These are phyloP conservation scores for Acanthis flammea DNA, from an alignment of 2,797 vertebrate genomes.

Conservation along the genomic window DNA sequence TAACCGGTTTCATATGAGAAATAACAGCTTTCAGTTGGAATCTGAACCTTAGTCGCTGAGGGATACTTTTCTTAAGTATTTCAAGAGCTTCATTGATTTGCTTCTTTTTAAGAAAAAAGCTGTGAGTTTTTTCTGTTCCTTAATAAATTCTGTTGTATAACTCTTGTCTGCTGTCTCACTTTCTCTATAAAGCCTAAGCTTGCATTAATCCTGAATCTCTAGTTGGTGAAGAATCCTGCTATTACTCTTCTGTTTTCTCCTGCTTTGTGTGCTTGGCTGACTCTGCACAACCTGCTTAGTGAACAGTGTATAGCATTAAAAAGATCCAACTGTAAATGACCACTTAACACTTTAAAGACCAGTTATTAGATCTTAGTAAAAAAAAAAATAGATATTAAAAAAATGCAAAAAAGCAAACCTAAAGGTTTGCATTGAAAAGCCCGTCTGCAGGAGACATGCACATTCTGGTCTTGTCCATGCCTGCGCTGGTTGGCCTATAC, in stretches of 20 bases:
- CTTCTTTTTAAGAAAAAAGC: slow-evolving; percentile 21
- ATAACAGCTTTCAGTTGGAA: background rate
- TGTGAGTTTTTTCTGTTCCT: slow-evolving; percentile 31
- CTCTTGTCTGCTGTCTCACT: slow-evolving; percentile 25
- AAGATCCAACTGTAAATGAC: background rate
- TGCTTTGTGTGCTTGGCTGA: slow-evolving; percentile 64
- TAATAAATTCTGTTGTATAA: slow-evolving; percentile 16
- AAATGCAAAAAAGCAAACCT: background rate
- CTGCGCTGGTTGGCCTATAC: background rate
- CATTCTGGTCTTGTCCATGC: background rate
- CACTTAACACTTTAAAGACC: background rate
- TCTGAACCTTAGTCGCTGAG: slow-evolving; percentile 29
- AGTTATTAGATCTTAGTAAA: background rate
- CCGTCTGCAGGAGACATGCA: background rate
- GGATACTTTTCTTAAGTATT: slow-evolving; percentile 23
- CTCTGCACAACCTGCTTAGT: background rate
- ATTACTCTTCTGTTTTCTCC: slow-evolving; percentile 9
- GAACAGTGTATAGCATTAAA: background rate
- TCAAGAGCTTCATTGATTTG: slow-evolving; percentile 55
- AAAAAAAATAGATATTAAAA: fast-evolving
- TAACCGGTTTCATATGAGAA: background rate
- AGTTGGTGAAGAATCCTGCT: slow-evolving; percentile 28
- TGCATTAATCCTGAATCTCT: slow-evolving; percentile 30
- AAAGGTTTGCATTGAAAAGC: background rate
- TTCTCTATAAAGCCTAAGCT: slow-evolving; percentile 8